Evolutionary conservation across 2,797 vertebrate species (phyloP), one percentile per base, ranked within the genome.

Genomic region (Anabacerthia variegaticeps): DNA sequence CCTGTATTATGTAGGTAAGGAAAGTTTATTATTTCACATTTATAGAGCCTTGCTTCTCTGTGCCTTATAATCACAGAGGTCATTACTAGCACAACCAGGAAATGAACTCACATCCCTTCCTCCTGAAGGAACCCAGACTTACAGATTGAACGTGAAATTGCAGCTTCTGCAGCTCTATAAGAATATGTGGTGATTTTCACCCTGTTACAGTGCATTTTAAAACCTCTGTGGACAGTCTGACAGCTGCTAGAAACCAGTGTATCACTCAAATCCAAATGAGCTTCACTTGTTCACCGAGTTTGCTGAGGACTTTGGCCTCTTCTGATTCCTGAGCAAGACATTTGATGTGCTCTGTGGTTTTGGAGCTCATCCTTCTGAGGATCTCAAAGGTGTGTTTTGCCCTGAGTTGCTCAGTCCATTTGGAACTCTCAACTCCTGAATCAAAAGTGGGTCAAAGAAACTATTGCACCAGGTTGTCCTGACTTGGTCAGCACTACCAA

Each of bases 71-170:
- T 87, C 86, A 92, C 34, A 89, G 37, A 79, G 32, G 21, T 46
- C 78, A 88, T 89, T 85, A 65, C 61, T 52, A 63, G 61, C 34
- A 51, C 0, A 8, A 44, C 28, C 78, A 85, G 84, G 86, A 91
- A 89, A 76, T 76, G 78, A 93, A 91, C 56, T 93, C 61, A 41
- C 55, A 89, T 65, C 49, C 58, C 82, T 66, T 36, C 36, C 36
- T 91, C 74, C 84, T 46, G 17, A 81, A 73, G 41, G 44, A 90
- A 93, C 41, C 37, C 39, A 61, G 59, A 36, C 22, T 68, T 66
- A 51, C 6, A 77, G 51, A 26, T 15, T 76, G 48, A 77, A 92
- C 30, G 12, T 54, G 61, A 85, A 86, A 52, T 63, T 85, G 52
- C 39, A 85, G 48, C 34, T 78, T 79, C 63, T 71, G 39, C 67